Conservation (phyloP, 2,888 invertebrate species). For the Tridacna crocea region DNA sequence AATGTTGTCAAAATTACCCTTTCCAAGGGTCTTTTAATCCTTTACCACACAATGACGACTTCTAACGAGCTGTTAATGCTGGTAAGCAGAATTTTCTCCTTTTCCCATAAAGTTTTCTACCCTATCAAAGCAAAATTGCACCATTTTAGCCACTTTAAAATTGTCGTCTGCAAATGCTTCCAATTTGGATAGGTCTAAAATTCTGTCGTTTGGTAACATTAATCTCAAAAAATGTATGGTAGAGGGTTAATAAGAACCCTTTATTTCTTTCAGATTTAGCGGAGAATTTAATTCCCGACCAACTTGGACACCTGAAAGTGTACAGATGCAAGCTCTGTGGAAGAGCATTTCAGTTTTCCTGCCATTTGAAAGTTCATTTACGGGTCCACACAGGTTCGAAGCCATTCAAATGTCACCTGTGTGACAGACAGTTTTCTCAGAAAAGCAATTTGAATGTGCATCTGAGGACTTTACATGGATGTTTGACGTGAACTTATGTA, state of each 20-base stretch:
- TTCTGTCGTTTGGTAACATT: too few relatives aligned
- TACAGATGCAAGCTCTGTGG: constrained; percentile 28
- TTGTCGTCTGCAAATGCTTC: too few relatives aligned
- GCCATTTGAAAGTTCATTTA: constrained; percentile 33
- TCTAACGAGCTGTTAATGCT: too few relatives aligned
- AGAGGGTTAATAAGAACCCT: background rate
- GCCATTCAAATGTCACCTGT: constrained; percentile 30
- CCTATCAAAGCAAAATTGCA: too few relatives aligned
- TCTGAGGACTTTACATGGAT: constrained; percentile 16
- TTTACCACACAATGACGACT: too few relatives aligned
- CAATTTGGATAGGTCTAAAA: too few relatives aligned
- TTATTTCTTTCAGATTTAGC: constrained; percentile 10
- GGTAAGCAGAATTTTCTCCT: too few relatives aligned
- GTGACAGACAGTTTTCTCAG: constrained; percentile 28
- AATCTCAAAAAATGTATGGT: too few relatives aligned
- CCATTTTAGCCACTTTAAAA: too few relatives aligned
- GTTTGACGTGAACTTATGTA: background rate
- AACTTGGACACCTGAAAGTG: background rate
- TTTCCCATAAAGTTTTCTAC: too few relatives aligned
- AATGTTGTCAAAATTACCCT: too few relatives aligned
- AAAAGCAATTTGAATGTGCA: constrained; percentile 32
- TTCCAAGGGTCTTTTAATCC: too few relatives aligned
- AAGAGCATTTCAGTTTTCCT: constrained; percentile 20
- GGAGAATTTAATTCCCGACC: background rate
- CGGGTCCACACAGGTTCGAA: constrained; percentile 25